Percentiles rank a stretch among this genome's conserved stretches.
Conservation (phyloP, 2,888 invertebrate genomes). For the Zelleria hepariella region DNA sequence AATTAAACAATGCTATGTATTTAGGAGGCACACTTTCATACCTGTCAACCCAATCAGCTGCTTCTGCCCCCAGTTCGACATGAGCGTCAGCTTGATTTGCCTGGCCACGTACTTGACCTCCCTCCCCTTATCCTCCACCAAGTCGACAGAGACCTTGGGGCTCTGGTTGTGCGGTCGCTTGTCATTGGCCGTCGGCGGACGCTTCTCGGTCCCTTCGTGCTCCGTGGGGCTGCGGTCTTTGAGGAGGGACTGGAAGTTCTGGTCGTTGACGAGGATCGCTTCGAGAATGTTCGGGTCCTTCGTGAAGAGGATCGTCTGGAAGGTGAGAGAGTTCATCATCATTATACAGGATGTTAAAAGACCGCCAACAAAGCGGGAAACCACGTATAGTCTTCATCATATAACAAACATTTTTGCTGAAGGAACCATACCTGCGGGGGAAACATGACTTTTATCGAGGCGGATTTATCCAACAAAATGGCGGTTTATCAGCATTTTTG, state of each 20-base stretch:
- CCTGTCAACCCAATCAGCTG: slow-evolving; percentile 74
- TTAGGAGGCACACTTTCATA: no score
- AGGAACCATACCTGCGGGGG: no score
- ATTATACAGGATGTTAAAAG: no score
- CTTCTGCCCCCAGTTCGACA: slow-evolving; percentile 77
- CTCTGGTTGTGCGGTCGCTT: slow-evolving; percentile 23
- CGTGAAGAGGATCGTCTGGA: slow-evolving; percentile 87
- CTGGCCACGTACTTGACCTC: slow-evolving; percentile 44
- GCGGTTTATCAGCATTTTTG: no score
- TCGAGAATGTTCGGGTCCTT: slow-evolving; percentile 81
- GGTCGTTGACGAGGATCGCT: slow-evolving; percentile 46
- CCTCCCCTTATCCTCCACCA: slow-evolving; percentile 25
- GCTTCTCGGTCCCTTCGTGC: slow-evolving; percentile 44
- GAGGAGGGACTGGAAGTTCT: slow-evolving; percentile 50
- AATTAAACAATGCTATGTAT: no score
- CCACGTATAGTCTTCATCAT: no score
- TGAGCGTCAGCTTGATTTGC: slow-evolving; percentile 67
- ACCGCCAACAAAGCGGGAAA: no score
- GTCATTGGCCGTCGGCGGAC: slow-evolving; percentile 75
- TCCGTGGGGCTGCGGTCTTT: slow-evolving; percentile 47
- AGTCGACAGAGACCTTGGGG: slow-evolving; percentile 24
- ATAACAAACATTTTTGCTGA: no score
- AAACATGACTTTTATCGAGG: no score
- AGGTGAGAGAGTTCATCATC: no score
- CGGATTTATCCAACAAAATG: no score